Evolutionary conservation across 2,797 vertebrate species (phyloP).

Genomic region (Dendrocincla fuliginosa): DNA sequence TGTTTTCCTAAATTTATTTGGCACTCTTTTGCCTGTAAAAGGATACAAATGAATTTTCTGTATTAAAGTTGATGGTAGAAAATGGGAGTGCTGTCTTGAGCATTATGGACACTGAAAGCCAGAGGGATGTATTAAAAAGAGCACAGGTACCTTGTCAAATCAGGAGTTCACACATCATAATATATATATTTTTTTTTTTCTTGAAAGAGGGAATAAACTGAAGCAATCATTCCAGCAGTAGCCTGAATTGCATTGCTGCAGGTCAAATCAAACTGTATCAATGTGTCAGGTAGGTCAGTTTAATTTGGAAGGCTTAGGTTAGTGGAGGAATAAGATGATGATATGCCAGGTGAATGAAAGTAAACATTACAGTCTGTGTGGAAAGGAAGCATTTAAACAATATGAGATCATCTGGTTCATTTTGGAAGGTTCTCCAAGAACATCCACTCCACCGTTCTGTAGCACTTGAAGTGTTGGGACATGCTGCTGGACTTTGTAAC

Average conservation of each 20-base stretch:
- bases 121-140: neutral
- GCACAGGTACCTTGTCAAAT: neutral
- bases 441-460: neutral
- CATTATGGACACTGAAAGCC: neutral
- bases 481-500: neutral
- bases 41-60: neutral
- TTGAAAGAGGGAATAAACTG: neutral
- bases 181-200: neutral
- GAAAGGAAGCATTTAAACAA: neutral
- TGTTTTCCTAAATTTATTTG: neutral
- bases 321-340: neutral
- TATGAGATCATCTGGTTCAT: neutral
- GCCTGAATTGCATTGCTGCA: neutral
- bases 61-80: neutral
- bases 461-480: neutral
- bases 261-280: neutral
- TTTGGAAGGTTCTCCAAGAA: neutral
- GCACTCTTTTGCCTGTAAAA: neutral
- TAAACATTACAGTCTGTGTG: neutral
- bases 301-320: neutral
- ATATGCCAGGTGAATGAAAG: neutral
- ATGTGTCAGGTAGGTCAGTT: neutral
- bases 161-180: neutral
- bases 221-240: neutral
- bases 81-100: neutral